phyloP scores from a whole-genome alignment of 2,797 vertebrate genomes.

The Tragopan temminckii region DNA sequence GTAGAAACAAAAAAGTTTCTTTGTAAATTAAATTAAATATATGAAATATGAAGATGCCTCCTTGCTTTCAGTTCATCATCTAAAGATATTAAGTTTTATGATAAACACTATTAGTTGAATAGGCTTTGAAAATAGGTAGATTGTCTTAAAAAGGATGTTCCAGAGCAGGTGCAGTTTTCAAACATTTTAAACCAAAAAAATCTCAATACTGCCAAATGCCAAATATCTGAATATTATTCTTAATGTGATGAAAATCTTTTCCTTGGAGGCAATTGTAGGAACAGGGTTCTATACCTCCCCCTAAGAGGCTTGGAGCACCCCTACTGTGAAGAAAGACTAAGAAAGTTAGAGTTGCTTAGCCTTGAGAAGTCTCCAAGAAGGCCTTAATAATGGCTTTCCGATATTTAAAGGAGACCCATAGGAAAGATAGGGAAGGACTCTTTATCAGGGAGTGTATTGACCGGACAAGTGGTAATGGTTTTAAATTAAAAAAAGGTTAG shows the following conservation, averaged over 20 bases:
- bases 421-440: not conserved
- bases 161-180: not conserved
- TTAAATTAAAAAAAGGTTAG: not conserved
- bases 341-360: too few species aligned
- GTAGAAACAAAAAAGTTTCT: not conserved
- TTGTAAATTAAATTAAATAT: constrained; percentile 19
- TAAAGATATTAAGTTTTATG: constrained; percentile 33
- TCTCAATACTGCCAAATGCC: not conserved
- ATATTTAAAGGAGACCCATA: not conserved
- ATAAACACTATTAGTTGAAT: constrained; percentile 8
- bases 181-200: not conserved
- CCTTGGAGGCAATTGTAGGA: not conserved
- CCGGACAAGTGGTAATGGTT: not conserved
- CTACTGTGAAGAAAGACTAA: not conserved
- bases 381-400: not conserved
- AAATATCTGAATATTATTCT: not conserved
- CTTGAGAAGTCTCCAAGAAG: too few species aligned
- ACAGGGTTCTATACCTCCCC: not conserved
- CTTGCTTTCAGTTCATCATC: not conserved
- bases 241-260: not conserved
- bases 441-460: not conserved
- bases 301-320: not conserved
- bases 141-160: constrained; percentile 45
- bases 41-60: not conserved
- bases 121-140: constrained; percentile 60